Evolutionary conservation across 1,140 invertebrate species (phyloP).

Genomic region (Cardiocondyla obscurior): DNA sequence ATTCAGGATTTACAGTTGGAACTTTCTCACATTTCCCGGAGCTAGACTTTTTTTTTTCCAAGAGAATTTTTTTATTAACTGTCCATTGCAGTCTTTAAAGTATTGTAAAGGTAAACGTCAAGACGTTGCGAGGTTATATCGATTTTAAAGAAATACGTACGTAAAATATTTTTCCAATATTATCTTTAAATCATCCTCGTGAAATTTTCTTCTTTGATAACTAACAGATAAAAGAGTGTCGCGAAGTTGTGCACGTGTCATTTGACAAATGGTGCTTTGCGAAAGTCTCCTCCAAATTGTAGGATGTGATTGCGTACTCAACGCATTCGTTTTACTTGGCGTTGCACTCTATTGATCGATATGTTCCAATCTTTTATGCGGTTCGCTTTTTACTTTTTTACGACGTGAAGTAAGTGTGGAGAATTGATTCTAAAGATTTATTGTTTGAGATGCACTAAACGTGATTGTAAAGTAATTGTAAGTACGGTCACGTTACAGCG

Average conservation of each 20-base stretch:
- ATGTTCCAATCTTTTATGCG: conserved; percentile 7
- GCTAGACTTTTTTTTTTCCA: not conserved
- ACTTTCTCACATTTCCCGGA: not conserved
- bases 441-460: not conserved
- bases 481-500: not conserved
- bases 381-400: not conserved
- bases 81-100: not conserved
- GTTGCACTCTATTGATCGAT: conserved; percentile 11
- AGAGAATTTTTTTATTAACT: not conserved
- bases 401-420: not conserved
- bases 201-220: not conserved
- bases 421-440: conserved; percentile 30
- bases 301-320: conserved; percentile 26
- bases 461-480: not conserved
- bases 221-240: not conserved
- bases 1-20: not conserved
- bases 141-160: not conserved
- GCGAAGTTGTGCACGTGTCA: not conserved
- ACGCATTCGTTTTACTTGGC: conserved; percentile 13
- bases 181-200: not conserved
- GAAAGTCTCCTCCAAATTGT: not conserved
- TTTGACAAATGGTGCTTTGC: conserved; percentile 13
- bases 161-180: not conserved
- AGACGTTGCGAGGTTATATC: not conserved
- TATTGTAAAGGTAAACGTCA: not conserved